These are phyloP conservation scores for Argynnis bischoffii DNA, from an alignment of 2,888 invertebrate species.

Conservation along the genomic window DNA sequence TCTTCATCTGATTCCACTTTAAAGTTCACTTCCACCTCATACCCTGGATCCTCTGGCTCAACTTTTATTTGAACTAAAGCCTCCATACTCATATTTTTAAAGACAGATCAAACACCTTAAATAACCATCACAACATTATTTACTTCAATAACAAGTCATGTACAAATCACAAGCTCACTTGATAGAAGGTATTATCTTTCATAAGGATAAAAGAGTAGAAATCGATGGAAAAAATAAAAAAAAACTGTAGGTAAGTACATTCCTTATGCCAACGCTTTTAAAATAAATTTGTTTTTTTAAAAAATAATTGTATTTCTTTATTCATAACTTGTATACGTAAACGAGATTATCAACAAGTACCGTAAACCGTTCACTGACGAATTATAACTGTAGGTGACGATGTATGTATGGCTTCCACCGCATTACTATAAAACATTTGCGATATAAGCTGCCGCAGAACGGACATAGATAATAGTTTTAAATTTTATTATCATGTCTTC, in stretches of 20 bases:
- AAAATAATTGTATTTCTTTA: background rate
- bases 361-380: constrained; percentile 24
- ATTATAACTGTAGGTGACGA: constrained; percentile 26
- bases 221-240: no score
- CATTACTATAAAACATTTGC: constrained; percentile 36
- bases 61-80: constrained; percentile 23
- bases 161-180: no score
- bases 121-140: background rate
- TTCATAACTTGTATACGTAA: constrained; percentile 14
- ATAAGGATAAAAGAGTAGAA: constrained; percentile 1
- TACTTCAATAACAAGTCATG: background rate
- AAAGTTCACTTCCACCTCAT: constrained; percentile 17
- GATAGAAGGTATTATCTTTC: background rate
- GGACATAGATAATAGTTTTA: background rate
- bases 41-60: constrained; percentile 18
- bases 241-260: no score
- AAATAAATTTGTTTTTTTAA: background rate
- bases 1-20: constrained; percentile 22
- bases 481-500: background rate
- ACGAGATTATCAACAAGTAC: constrained; percentile 18
- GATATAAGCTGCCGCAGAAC: background rate
- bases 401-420: constrained; percentile 42
- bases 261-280: no score
- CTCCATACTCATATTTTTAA: background rate
- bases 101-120: background rate